These are phyloP conservation scores for Bufo gargarizans DNA, from an alignment of 2,113 vertebrate genomes.

Conservation along the genomic window DNA sequence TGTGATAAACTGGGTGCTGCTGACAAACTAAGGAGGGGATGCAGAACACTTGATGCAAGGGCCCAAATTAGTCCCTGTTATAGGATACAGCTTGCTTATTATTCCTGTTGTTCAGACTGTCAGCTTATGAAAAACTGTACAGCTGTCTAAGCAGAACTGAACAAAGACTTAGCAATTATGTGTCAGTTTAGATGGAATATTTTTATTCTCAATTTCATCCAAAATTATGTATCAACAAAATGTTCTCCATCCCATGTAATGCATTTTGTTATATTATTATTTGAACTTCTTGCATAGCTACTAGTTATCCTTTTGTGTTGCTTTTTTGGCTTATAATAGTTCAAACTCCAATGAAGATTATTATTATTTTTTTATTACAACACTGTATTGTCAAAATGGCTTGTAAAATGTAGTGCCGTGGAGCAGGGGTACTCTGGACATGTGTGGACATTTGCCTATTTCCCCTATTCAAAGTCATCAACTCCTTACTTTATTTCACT, in stretches of 20 bases:
- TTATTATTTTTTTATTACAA: too few relatives aligned
- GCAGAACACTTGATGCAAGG: constrained; percentile 37
- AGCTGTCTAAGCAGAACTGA: constrained; percentile 23
- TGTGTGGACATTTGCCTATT: too few relatives aligned
- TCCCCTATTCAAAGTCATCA: too few relatives aligned
- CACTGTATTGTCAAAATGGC: too few relatives aligned
- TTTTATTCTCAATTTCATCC: constrained; percentile 15
- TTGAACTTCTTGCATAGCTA: constrained; percentile 52
- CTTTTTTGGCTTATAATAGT: not conserved
- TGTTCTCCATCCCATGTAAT: not conserved
- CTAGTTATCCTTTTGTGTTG: not conserved
- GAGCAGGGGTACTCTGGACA: too few relatives aligned
- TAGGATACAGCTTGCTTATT: constrained; percentile 25
- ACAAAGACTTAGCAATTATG: constrained; percentile 23
- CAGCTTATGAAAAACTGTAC: constrained; percentile 29
- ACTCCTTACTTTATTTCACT: too few relatives aligned
- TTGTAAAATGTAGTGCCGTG: too few relatives aligned
- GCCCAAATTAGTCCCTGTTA: constrained; percentile 36
- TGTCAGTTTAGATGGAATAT: not conserved
- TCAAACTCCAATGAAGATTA: not conserved
- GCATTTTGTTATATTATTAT: not conserved
- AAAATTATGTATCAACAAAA: not conserved
- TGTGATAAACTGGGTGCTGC: constrained; percentile 39
- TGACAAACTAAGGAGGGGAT: constrained; percentile 12
- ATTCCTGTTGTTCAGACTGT: constrained; percentile 30